A percentile compares a stretch with the other conserved stretches of the same genome.
Conservation (phyloP, 2,797 vertebrate genomes). For the Melanotaenia nigrans region DNA sequence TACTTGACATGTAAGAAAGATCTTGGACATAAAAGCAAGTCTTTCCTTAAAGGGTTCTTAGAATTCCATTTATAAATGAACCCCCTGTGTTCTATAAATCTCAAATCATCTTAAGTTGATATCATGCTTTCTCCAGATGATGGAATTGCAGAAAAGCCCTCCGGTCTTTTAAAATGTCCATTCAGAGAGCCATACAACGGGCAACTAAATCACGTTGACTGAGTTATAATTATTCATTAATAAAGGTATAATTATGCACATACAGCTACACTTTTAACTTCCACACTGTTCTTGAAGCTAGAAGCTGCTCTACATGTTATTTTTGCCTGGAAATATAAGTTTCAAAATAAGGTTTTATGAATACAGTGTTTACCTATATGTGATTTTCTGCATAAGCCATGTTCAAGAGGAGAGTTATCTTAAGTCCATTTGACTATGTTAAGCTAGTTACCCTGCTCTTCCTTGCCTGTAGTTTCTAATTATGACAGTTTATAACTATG, state of each 20-base stretch:
- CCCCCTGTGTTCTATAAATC: background rate
- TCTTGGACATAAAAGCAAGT: background rate
- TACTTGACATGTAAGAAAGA: background rate
- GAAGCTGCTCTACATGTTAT: background rate
- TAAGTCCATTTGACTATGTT: constrained; percentile 9
- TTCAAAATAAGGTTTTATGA: background rate
- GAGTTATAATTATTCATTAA: background rate
- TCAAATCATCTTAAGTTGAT: background rate
- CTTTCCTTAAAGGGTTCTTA: background rate
- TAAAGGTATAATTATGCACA: background rate
- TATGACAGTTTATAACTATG: constrained; percentile 41
- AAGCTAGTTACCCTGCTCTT: constrained; percentile 17
- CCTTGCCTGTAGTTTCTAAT: constrained; percentile 31
- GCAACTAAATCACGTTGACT: background rate
- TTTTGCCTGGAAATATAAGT: background rate
- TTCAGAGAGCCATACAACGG: background rate
- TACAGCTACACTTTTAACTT: background rate
- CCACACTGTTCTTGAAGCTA: background rate
- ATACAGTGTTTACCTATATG: background rate
- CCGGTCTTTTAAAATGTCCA: background rate
- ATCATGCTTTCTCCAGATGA: background rate
- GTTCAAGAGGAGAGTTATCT: background rate
- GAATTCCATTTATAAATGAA: background rate
- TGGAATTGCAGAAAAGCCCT: background rate
- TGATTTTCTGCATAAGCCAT: background rate